phyloP scores from a whole-genome alignment of 2,797 vertebrate species.

The Spinus pinus region DNA sequence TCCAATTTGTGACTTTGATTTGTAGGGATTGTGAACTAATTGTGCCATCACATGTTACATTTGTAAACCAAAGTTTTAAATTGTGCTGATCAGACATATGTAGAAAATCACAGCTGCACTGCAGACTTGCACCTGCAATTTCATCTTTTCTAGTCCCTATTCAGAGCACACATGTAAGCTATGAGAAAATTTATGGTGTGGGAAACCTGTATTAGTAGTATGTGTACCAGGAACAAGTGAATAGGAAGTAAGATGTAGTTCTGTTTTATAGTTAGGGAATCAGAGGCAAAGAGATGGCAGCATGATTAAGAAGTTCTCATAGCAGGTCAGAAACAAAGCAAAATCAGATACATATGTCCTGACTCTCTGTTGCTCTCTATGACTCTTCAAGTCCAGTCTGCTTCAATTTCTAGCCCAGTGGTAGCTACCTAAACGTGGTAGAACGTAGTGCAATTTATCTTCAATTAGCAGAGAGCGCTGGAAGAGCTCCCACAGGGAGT shows the following conservation, averaged over 20 bases:
- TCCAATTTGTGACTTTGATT: constrained; percentile 59
- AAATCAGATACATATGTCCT: neutral
- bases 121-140: constrained; percentile 46
- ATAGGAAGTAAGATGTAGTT: neutral
- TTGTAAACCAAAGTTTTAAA: constrained; percentile 52
- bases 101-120: constrained; percentile 36
- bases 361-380: neutral
- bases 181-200: constrained; percentile 3
- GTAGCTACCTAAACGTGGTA: neutral
- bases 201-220: neutral
- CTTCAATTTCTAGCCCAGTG: neutral
- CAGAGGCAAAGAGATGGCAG: neutral
- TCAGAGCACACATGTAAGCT: neutral
- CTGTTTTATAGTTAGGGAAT: neutral
- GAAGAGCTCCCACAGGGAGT: neutral
- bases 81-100: constrained; percentile 17
- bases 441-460: neutral
- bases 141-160: constrained; percentile 8
- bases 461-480: neutral
- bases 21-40: constrained; percentile 49
- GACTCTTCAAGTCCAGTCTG: neutral
- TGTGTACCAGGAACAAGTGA: neutral
- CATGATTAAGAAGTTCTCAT: neutral
- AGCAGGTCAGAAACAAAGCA: neutral
- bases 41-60: constrained; percentile 11